These are phyloP conservation scores for Podargus strigoides DNA, from an alignment of 2,797 vertebrate species.

Conservation along the genomic window DNA sequence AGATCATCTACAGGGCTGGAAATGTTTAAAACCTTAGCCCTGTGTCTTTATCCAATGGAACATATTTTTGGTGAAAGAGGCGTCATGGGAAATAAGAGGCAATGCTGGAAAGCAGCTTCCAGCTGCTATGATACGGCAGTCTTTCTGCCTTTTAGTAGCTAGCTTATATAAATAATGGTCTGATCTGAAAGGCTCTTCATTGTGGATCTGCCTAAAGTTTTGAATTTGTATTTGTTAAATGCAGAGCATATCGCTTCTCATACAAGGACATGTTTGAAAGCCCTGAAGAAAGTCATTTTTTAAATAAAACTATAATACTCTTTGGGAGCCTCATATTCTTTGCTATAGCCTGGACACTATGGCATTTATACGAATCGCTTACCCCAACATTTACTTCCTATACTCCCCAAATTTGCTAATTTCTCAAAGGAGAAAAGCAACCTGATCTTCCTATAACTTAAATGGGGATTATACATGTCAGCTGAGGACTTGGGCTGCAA, in stretches of 20 bases:
- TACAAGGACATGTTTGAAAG: background rate
- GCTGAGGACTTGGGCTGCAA: background rate
- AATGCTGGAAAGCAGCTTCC: background rate
- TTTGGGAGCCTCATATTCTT: background rate
- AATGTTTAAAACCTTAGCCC: background rate
- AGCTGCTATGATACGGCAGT: background rate
- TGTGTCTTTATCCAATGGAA: background rate
- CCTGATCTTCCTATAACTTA: background rate
- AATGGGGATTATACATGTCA: background rate
- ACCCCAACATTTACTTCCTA: slow-evolving; percentile 1
- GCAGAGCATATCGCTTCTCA: background rate
- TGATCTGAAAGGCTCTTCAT: background rate
- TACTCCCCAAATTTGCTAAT: background rate
- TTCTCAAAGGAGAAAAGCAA: background rate
- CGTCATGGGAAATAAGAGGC: background rate
- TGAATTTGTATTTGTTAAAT: background rate
- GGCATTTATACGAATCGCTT: no score
- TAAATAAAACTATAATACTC: background rate
- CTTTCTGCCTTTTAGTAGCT: background rate
- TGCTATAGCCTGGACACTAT: background rate
- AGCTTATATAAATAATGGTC: background rate
- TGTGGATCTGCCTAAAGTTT: background rate
- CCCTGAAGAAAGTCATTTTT: slow-evolving; percentile 14
- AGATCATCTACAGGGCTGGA: no score
- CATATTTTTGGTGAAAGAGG: background rate